Base-by-base conservation (phyloP, 1,140 invertebrate species). In the Cydia strobilella region DNA sequence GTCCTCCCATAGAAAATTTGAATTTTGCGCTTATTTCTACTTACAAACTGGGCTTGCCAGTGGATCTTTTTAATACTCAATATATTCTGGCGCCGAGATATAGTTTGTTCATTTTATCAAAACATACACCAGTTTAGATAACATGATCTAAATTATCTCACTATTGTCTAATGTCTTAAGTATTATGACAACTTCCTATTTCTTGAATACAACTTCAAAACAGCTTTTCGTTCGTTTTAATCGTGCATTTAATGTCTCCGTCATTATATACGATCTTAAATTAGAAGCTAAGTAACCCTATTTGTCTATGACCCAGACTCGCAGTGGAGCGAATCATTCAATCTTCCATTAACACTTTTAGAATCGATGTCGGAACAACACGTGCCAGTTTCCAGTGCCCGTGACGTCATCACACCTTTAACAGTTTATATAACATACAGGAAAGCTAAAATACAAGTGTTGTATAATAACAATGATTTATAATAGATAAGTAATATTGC, bases 401-500 rank as follows among this genome's bases (percentile, higher is more conserved):
- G 20, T 59, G 54, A 59, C 54, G 54, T 59, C 54, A 59, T 59
- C 20, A 12, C 54, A 23, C 54, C 54, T 59, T 23, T 3, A 54
- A 6, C n/a, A 59, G 54, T 1, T 59, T 23, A 10, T 51, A 51
- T n/a, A 51, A 51, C 48, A 59, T 59, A 18, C 65, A 69, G 65
- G 35, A 69, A 69, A 39, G 65, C 65, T 69, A 42, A 35, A 69
- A 69, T 69, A 42, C 54, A 23, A 59, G 54, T 69, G 65, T 39
- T 10, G 27, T 69, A 35, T 42, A 31, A 69, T 42, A 69, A 69
- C 65, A 69, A 69, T 69, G 65, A 69, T 69, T 39, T 69, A 35
- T 69, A 69, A 69, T 69, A 69, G 65, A 69, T 69, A 69, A 69
- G 23, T 69, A 18, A 18, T 35, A 35, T 69, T 69, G 65, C 65